These are phyloP conservation scores for Alcis repandata DNA, from an alignment of 2,888 invertebrate genomes.

Conservation along the genomic window DNA sequence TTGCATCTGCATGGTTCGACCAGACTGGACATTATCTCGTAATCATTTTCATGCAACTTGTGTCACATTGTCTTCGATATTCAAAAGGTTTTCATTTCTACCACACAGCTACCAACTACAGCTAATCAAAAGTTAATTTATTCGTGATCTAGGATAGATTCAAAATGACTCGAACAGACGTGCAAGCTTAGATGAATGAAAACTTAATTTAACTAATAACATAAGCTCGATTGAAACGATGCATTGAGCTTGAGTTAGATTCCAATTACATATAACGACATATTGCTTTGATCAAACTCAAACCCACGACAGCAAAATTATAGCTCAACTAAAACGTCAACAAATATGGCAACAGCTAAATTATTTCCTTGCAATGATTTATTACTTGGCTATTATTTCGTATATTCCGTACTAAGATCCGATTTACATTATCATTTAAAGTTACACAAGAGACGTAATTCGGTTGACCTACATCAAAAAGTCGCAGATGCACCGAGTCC, in stretches of 20 bases:
- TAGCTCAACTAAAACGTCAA: constrained; percentile 36
- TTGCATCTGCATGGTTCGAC: constrained; percentile 40
- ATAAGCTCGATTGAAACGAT: constrained; percentile 15
- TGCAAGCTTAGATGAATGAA: constrained; percentile 1
- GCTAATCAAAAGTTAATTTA: constrained; percentile 11
- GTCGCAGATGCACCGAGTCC: constrained; percentile 41
- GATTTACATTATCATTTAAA: constrained; percentile 38
- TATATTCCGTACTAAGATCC: constrained; percentile 26
- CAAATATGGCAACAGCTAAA: constrained; percentile 42
- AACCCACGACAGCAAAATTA: constrained; percentile 37
- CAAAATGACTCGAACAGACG: constrained; percentile 3
- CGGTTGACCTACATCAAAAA: constrained; percentile 44
- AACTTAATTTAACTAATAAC: constrained; percentile 14
- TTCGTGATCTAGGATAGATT: neutral
- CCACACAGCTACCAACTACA: neutral
- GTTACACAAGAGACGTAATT: constrained; percentile 42
- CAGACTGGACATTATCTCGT: constrained; percentile 4
- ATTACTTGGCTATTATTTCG: constrained; percentile 20
- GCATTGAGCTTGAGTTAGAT: constrained; percentile 25
- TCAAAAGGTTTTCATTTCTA: constrained; percentile 8
- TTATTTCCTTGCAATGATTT: constrained; percentile 36
- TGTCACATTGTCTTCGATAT: neutral
- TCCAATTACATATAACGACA: constrained; percentile 47
- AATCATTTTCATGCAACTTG: constrained; percentile 21
- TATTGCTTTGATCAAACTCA: constrained; percentile 41